phyloP scores from a whole-genome alignment of 2,888 invertebrate species.

The Neoascia interrupta region DNA sequence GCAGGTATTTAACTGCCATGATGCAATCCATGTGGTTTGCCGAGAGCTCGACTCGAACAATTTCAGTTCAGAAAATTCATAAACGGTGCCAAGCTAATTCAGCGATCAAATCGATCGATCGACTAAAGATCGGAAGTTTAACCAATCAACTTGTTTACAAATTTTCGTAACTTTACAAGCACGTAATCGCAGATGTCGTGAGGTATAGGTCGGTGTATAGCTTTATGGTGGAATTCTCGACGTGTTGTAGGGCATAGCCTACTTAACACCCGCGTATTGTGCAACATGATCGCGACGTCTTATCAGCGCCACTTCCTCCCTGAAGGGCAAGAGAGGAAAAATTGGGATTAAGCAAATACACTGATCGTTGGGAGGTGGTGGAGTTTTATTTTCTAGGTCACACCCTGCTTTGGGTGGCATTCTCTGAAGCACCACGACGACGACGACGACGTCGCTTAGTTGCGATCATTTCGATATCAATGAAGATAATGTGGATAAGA shows the following conservation, averaged over 20 bases:
- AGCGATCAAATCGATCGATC: constrained; percentile 19
- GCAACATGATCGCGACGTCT: constrained; percentile 39
- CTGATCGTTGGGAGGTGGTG: constrained; percentile 12
- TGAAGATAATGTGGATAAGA: constrained; percentile 61
- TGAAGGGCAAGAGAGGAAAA: neutral
- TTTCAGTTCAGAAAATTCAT: constrained; percentile 8
- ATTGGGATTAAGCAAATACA: constrained; percentile 61
- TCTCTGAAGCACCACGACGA: constrained; percentile 29
- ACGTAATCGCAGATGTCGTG: constrained; percentile 6
- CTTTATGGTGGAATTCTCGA: no score
- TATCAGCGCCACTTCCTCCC: constrained; percentile 14
- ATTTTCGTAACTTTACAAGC: constrained; percentile 36
- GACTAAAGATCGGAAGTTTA: constrained; percentile 49
- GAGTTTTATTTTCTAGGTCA: constrained; percentile 43
- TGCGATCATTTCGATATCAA: constrained; percentile 50
- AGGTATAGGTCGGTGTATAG: no score
- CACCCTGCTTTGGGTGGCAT: constrained; percentile 5
- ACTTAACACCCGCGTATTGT: constrained; percentile 37
- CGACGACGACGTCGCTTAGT: no score
- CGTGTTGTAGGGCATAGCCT: constrained; percentile 29
- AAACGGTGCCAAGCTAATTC: constrained; percentile 9
- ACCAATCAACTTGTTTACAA: constrained; percentile 27
- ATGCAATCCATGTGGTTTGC: constrained; percentile 42
- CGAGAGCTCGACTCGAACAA: neutral
- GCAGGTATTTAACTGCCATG: constrained; percentile 22